Base-by-base conservation (phyloP, 1,140 invertebrate species). In the Cotesia glomerata region DNA sequence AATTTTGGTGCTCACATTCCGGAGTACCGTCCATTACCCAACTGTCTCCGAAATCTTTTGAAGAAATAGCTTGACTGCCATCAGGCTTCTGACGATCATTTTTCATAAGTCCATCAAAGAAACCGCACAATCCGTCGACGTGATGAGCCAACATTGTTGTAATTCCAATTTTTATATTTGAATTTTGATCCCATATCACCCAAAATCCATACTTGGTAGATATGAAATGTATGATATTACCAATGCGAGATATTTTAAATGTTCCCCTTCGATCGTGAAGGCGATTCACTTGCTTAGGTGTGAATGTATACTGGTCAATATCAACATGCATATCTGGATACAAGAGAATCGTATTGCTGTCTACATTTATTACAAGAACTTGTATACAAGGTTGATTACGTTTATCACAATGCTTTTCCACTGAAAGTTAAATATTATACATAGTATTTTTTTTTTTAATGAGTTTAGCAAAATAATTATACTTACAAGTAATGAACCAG, bases 111-210 rank as follows among this genome's bases (percentile, higher is more conserved):
- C 90, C 90, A 83, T 94, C 92, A 79, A 91, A 94, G 69, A 89
- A 92, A 3, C 95, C 95, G 78, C 95, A 96, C 0, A 96, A 79
- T 1, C 95, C 94, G 78, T 94, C 92, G 0, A 95, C 90, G 62
- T 89, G 84, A 2, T 88, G 85, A 36, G 84, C 77, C 45, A 92
- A 86, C 75, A 89, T 89, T n/a, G 89, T 88, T 0, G 88, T 87
- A 69, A 95, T 90, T 68, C 91, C 92, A 71, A 95, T 88, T 81
- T 93, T 93, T 0, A 93, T 87, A 74, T 93, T 92, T 2, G 90
- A 90, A 73, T 91, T 88, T 3, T 87, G 85, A 79, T 92, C 91
- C 84, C 92, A 93, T 3, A 92, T 88, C 1, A 94, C 87, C 85
- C 90, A 93, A 80, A 94, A 94, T 58, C 92, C 91, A 78, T 93